These are phyloP conservation scores for Troilus luridus DNA, from an alignment of 2,888 invertebrate genomes.

Conservation along the genomic window DNA sequence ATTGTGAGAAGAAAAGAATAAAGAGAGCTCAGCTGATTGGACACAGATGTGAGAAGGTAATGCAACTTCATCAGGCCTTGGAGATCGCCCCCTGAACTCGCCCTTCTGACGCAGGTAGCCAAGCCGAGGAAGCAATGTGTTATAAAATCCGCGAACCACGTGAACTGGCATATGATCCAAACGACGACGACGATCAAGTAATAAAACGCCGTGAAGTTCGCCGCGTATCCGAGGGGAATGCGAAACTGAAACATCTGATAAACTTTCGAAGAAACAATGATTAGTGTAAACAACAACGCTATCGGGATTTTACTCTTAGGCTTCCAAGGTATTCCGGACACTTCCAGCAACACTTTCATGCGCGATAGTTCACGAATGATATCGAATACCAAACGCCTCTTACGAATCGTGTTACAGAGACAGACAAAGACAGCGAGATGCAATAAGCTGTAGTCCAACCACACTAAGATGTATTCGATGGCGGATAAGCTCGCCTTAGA, in stretches of 20 bases:
- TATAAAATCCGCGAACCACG: neutral
- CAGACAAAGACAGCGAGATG: neutral
- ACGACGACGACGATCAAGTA: neutral
- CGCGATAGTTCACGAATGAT: neutral
- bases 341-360: neutral
- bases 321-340: neutral
- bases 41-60: neutral
- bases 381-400: neutral
- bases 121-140: neutral
- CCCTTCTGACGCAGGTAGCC: neutral
- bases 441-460: neutral
- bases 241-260: neutral
- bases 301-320: neutral
- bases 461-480: neutral
- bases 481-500: too few species aligned
- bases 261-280: neutral
- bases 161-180: neutral
- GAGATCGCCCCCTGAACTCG: neutral
- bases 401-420: neutral
- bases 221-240: neutral
- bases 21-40: neutral
- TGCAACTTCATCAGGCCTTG: neutral
- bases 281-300: neutral
- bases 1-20: constrained; percentile 1
- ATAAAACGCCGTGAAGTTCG: neutral